phyloP scores from a whole-genome alignment of 2,888 invertebrate genomes.

The Dendrolimus pini region DNA sequence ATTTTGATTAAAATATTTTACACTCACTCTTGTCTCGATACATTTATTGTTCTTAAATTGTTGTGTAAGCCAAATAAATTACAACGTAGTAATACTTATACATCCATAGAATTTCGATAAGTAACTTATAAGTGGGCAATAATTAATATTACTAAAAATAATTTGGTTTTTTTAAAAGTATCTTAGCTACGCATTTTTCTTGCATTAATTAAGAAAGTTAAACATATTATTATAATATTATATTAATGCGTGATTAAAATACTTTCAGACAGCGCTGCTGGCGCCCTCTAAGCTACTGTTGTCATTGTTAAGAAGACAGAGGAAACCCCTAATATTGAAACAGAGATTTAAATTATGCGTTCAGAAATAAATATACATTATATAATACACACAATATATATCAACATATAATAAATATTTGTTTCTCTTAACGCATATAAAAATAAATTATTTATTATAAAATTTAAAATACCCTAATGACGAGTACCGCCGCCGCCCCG shows the following conservation, averaged over 20 bases:
- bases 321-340: slow-evolving; percentile 27
- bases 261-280: slow-evolving; percentile 50
- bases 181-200: no score
- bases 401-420: background rate
- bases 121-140: no score
- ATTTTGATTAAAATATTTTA: no score
- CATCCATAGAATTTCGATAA: no score
- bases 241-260: slow-evolving; percentile 25
- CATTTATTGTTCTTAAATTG: no score
- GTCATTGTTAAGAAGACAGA: slow-evolving; percentile 51
- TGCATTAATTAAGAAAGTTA: no score
- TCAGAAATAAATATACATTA: background rate
- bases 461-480: slow-evolving; percentile 24
- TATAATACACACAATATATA: background rate
- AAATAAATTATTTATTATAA: slow-evolving; percentile 8
- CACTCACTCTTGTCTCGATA: no score
- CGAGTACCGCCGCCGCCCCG: slow-evolving; percentile 35
- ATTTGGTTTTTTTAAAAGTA: no score
- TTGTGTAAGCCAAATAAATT: no score
- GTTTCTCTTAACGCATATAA: slow-evolving; percentile 29
- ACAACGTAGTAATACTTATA: no score
- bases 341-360: background rate
- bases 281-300: slow-evolving; percentile 60
- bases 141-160: no score
- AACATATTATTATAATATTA: no score